Base-by-base conservation (phyloP, 2,888 invertebrate species). In the Ectemnius cavifrons region DNA sequence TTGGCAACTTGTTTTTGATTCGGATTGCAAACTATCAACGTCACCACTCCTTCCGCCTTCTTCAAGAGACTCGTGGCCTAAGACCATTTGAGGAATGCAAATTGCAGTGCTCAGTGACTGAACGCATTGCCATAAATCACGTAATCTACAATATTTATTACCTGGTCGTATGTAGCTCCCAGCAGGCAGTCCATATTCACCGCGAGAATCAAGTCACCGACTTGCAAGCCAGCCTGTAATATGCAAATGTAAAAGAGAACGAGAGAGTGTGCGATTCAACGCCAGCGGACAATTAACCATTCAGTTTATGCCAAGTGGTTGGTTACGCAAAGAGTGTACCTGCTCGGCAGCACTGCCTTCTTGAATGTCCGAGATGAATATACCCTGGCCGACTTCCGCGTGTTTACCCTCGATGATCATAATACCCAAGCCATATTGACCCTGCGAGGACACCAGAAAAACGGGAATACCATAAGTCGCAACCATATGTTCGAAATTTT, bases 401-500 rank as follows among this genome's bases (percentile, higher is more conserved):
- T 98, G 97, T 83, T 97, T 95, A 74, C 98, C 97, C 90, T 97
- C 98, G 91, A 98, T 97, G 88, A 98, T 97, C 97, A 98, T 98
- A 88, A 98, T 96, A 78, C 98, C 98, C 80, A 98, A 92, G 73
- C 97, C 96, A 77, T 95, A 94, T 72, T 94, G 93, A 84, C 95
- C 95, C 95, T 96, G 56, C 47, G 52, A 18, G 28, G 23, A 58
- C 62, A n/a, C 60, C 49, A 57, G 45, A 61, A 68, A 74, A 4
- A 46, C 6, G 20, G 18, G 47, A 56, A 23, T 46, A 67, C 37
- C 37, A 37, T 37, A 4, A 37, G 37, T 37, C 11, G 37, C 11
- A 37, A 37, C 37, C 37, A 37, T 37, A 37, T 37, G 8, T 11
- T 8, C 37, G 37, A 4, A 8, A 8, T 37, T 37, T 37, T 1